Evolutionary conservation across 2,888 invertebrate genomes (phyloP).

Genomic region (Drosophila phalerata): DNA sequence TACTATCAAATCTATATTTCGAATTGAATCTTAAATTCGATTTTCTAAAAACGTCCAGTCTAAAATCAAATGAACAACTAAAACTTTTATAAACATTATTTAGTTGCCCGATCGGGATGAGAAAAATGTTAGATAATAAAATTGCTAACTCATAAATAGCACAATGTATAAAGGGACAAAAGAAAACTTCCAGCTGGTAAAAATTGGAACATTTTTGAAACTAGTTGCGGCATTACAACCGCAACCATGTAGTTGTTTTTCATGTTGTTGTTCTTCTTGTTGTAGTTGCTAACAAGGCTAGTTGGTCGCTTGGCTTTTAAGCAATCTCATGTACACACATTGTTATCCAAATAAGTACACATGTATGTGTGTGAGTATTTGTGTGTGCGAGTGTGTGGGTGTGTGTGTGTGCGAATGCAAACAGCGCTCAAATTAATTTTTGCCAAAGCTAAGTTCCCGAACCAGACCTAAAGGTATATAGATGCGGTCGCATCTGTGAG

Average conservation of each 20-base stretch:
- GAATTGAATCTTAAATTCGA: background rate
- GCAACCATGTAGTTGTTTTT: conserved; percentile 14
- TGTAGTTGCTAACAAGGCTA: conserved; percentile 35
- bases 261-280: conserved; percentile 9
- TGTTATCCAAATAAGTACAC: conserved; percentile 19
- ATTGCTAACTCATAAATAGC: conserved; percentile 17
- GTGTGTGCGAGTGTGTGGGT: conserved; percentile 6
- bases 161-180: conserved; percentile 8
- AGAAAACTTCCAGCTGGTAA: conserved; percentile 21
- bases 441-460: conserved; percentile 33
- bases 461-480: conserved; percentile 9
- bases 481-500: conserved; percentile 1
- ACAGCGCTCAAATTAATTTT: conserved; percentile 60
- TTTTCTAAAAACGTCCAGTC: background rate
- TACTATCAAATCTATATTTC: background rate
- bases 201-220: conserved; percentile 44
- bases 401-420: conserved; percentile 20
- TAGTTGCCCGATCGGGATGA: background rate
- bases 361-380: background rate
- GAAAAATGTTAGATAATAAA: conserved; percentile 20
- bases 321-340: conserved; percentile 18
- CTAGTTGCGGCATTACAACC: conserved; percentile 40
- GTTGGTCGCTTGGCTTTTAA: conserved; percentile 22
- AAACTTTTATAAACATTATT: background rate
- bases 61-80: background rate